phyloP scores from a whole-genome alignment of 2,797 vertebrate genomes.

The Pantherophis vulpinus region DNA sequence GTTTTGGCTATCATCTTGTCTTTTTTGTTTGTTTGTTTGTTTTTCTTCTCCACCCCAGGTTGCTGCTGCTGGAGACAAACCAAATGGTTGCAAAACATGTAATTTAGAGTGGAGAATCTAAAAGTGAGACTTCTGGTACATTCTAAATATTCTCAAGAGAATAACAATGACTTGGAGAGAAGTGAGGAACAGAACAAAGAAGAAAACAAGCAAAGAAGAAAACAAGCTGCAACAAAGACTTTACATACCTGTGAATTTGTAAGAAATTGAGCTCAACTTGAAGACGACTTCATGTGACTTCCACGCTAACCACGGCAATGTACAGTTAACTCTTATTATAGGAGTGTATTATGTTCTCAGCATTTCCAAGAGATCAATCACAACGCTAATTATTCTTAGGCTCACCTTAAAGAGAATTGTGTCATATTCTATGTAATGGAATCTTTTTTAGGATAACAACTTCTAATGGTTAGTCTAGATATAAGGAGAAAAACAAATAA shows the following conservation, averaged over 20 bases:
- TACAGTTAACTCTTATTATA: not conserved
- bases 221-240: not conserved
- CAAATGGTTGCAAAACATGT: not conserved
- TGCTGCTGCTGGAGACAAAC: not conserved
- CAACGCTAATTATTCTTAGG: constrained; percentile 12
- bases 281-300: not conserved
- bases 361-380: not conserved
- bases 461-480: constrained; percentile 16
- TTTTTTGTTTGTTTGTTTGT: not conserved
- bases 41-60: not conserved
- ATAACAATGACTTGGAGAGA: not conserved
- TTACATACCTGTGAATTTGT: not conserved
- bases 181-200: not conserved
- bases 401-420: constrained; percentile 8
- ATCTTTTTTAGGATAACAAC: constrained; percentile 13
- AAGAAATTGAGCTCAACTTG: not conserved
- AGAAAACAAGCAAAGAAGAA: not conserved
- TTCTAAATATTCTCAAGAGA: not conserved
- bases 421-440: constrained; percentile 32
- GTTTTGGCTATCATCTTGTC: not conserved
- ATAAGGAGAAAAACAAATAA: constrained; percentile 32
- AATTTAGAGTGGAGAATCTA: not conserved
- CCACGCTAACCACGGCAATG: not conserved
- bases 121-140: not conserved
- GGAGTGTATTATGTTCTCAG: not conserved